Evolutionary conservation across 2,113 vertebrate genomes (phyloP).

Genomic region (Bambusicola thoracicus): DNA sequence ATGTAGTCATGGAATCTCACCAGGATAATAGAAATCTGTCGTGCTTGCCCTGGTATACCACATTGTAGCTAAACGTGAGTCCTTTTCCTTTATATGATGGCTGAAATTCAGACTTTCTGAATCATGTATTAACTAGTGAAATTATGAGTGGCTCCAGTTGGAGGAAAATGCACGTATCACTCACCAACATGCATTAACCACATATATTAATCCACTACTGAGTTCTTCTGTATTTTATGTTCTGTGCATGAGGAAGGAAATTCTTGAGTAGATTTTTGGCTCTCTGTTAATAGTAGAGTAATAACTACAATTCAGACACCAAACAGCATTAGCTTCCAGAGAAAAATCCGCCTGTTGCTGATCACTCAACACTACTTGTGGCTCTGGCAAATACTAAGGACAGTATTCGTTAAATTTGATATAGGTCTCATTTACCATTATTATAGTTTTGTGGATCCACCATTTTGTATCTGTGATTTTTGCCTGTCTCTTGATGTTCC

Average conservation of each 20-base stretch:
- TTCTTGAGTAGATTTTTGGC: neutral
- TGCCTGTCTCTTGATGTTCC: neutral
- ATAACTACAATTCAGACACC: neutral
- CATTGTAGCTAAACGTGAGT: neutral
- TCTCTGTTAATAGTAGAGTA: neutral
- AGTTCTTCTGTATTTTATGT: neutral
- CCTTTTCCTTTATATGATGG: conserved; percentile 23
- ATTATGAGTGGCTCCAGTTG: neutral
- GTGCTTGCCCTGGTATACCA: conserved; percentile 8
- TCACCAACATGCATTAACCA: neutral
- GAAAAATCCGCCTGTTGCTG: conserved; percentile 6
- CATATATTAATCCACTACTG: neutral
- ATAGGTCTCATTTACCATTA: neutral
- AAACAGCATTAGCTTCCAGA: neutral
- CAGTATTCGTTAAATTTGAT: conserved; percentile 3
- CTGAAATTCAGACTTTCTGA: conserved; percentile 37
- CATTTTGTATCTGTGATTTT: neutral
- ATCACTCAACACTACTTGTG: neutral
- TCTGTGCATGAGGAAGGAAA: neutral
- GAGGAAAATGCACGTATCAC: neutral
- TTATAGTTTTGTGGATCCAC: neutral
- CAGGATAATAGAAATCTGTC: conserved; percentile 33
- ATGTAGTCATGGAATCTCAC: conserved; percentile 32
- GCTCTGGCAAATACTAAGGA: conserved; percentile 3
- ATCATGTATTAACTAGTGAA: conserved; percentile 11